These are phyloP conservation scores for Neoniphon sammara DNA, from an alignment of 2,797 vertebrate species.

Conservation along the genomic window DNA sequence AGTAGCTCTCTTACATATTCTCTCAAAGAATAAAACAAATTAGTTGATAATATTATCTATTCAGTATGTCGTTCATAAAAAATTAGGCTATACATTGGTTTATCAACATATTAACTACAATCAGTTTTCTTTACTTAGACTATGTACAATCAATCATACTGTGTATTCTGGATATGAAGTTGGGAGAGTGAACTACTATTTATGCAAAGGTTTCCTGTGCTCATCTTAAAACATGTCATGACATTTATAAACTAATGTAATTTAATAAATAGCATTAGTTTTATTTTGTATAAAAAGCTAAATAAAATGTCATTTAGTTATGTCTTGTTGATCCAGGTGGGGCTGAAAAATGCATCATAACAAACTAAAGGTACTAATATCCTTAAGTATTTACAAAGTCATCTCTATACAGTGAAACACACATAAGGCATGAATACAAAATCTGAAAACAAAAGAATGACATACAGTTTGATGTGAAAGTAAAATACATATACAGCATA, in stretches of 20 bases:
- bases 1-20: conserved; percentile 15
- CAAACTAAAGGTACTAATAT: conserved; percentile 1
- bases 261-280: conserved; percentile 1
- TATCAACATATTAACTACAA: conserved; percentile 42
- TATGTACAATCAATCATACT: conserved; percentile 51
- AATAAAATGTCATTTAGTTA: background rate
- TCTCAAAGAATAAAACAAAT: conserved; percentile 29
- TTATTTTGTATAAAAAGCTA: conserved; percentile 39
- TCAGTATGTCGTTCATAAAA: conserved; percentile 31
- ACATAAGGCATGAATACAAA: conserved; percentile 46
- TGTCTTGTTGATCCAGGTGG: conserved; percentile 16
- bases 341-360: conserved; percentile 18
- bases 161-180: conserved; percentile 25
- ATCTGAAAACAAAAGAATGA: conserved; percentile 27
- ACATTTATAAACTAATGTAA: background rate
- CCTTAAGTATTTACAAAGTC: conserved; percentile 44
- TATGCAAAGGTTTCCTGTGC: conserved; percentile 2
- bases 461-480: conserved; percentile 10
- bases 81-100: conserved; percentile 46
- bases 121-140: conserved; percentile 28
- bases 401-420: conserved; percentile 26
- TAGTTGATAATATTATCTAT: conserved; percentile 5
- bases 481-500: background rate
- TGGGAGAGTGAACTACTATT: conserved; percentile 11
- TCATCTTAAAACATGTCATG: conserved; percentile 31